Evolutionary conservation across 2,888 invertebrate species (phyloP).

Genomic region (Gerris lacustris): DNA sequence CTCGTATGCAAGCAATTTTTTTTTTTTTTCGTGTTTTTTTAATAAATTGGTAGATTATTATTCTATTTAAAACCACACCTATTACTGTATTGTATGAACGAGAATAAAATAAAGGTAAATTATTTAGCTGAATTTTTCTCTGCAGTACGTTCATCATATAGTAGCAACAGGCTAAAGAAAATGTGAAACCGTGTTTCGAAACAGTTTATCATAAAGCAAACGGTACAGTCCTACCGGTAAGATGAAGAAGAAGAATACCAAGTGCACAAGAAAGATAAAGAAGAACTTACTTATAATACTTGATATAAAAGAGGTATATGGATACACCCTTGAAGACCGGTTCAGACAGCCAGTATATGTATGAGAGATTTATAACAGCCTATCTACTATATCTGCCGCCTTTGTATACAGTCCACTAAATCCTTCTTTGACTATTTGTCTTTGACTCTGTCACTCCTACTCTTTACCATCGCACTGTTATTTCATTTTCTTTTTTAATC

Average conservation of each 20-base stretch:
- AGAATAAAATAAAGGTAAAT: no score
- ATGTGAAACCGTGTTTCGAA: neutral
- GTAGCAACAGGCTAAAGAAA: neutral
- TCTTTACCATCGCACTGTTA: neutral
- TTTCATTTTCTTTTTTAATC: no score
- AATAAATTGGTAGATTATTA: no score
- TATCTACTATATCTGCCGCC: neutral
- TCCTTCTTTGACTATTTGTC: constrained; percentile 5
- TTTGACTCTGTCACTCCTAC: neutral
- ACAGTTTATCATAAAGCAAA: constrained; percentile 1
- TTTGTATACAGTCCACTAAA: neutral
- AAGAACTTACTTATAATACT: neutral
- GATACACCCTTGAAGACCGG: neutral
- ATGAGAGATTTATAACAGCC: neutral
- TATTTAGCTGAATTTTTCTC: no score
- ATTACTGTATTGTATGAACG: no score
- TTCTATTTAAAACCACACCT: no score
- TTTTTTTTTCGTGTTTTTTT: no score
- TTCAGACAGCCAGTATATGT: neutral
- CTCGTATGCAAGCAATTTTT: no score
- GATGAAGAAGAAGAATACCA: neutral
- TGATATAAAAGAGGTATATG: no score
- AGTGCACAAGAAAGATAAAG: neutral
- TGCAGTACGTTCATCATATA: neutral
- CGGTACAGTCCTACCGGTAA: neutral